Evolutionary conservation across 2,797 vertebrate genomes (phyloP).

Genomic region (Psittacula echo): DNA sequence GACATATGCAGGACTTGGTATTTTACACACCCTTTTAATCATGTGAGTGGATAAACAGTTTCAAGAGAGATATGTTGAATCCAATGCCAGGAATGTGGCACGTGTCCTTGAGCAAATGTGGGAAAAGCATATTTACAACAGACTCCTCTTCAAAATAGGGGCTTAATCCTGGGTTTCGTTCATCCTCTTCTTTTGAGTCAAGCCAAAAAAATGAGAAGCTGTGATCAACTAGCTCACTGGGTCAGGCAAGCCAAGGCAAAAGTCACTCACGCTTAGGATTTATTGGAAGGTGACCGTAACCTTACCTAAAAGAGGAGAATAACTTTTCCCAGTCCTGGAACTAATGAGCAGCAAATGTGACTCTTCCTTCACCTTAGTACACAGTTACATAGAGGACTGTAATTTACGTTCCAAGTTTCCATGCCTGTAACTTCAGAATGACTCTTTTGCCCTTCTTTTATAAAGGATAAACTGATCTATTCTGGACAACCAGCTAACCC

Average conservation of each 20-base stretch:
- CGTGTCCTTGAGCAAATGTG: background rate
- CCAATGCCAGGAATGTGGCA: fast-evolving
- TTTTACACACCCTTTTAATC: background rate
- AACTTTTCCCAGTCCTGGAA: background rate
- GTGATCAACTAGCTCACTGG: background rate
- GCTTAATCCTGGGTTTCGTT: background rate
- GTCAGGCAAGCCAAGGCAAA: background rate
- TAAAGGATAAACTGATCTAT: constrained; percentile 24
- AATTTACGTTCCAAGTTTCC: background rate
- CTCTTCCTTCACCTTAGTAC: background rate
- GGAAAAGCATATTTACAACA: background rate
- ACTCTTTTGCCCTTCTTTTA: constrained; percentile 27
- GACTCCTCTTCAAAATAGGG: background rate
- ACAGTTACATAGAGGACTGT: background rate
- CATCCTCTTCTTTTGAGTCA: background rate
- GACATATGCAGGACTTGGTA: background rate
- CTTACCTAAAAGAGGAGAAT: background rate
- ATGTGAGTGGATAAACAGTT: background rate
- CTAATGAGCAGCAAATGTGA: background rate
- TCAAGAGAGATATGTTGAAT: background rate
- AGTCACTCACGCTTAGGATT: background rate
- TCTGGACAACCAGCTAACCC: constrained; percentile 3
- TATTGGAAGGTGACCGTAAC: background rate
- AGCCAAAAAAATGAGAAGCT: background rate
- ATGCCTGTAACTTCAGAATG: background rate